Evolutionary conservation across 2,797 vertebrate species (phyloP), one percentile per base, ranked within the genome.

Genomic region (Cossypha heuglini): DNA sequence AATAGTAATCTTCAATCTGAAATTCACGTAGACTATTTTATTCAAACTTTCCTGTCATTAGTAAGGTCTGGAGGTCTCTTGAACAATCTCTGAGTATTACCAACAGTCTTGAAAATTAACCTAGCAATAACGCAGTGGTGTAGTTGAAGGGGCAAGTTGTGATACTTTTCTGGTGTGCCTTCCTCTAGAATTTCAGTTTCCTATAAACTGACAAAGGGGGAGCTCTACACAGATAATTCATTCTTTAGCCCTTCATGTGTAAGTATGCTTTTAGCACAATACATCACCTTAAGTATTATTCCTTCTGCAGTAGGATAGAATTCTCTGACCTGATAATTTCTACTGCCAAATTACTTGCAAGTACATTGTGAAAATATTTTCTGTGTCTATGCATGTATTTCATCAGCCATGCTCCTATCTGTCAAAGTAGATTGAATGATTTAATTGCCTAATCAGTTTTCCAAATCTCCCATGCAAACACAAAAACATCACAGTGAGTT

Each of bases 401-500:
- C 59, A 64, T 59, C 61, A 83, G 52, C 64, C 43, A 22, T 1
- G 1, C 13, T 89, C 25, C 37, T 80, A 58, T 86, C 86, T 61
- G 64, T 84, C 83, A 51, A 62, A 80, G 33, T 16, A 67, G 17
- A 57, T 21, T 28, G 90, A 75, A 61, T 31, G 35, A 45, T 90
- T 93, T 94, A 86, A 94, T 94, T 88, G 67, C 48, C 73, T 95
- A 42, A 93, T 93, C 62, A 85, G 51, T 77, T 90, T 88, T 89
- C 31, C 2, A 2, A 16, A 22, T 92, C 78, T 86, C 78, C 66
- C 9, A 7, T 31, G 17, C 43, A 73, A 33, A 21, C 86, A 67
- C 45, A 74, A 76, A 90, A 80, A 21, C 71, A 86, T 83, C 62
- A 49, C 25, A 28, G 77, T 68, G 80, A 93, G 48, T 77, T 78